These are phyloP conservation scores for Cryptocephalus moraei DNA, from an alignment of 2,888 invertebrate genomes.

Conservation along the genomic window DNA sequence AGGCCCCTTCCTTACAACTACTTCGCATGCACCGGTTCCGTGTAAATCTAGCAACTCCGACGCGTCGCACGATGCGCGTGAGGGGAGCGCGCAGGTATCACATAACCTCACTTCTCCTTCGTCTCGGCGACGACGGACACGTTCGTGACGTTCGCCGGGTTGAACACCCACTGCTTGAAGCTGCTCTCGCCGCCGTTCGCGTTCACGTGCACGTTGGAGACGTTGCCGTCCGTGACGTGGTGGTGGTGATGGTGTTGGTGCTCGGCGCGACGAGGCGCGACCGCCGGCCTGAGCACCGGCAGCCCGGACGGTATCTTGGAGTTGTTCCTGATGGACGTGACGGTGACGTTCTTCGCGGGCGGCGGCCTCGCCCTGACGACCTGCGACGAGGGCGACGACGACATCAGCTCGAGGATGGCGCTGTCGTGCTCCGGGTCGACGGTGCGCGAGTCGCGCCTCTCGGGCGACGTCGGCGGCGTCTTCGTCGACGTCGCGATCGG, in stretches of 20 bases:
- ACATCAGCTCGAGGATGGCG: constrained; percentile 34
- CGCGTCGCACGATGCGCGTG: too few relatives aligned
- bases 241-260: too few relatives aligned
- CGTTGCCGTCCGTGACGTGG: constrained; percentile 33
- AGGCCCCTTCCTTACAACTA: too few relatives aligned
- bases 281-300: constrained; percentile 38
- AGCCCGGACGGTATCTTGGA: constrained; percentile 41
- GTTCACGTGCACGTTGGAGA: constrained; percentile 20
- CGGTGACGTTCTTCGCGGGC: constrained; percentile 42
- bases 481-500: constrained; percentile 33
- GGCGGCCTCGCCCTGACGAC: constrained; percentile 26
- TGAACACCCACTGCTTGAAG: constrained; percentile 39
- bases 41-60: too few relatives aligned
- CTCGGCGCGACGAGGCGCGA: constrained; percentile 41
- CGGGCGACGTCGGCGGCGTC: constrained; percentile 36
- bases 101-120: constrained; percentile 7
- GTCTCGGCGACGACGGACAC: constrained; percentile 31
- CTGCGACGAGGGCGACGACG: constrained; percentile 30
- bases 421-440: constrained; percentile 31
- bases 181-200: constrained; percentile 28
- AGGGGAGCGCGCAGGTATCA: too few relatives aligned
- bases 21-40: too few relatives aligned
- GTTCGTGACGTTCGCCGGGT: constrained; percentile 34
- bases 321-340: constrained; percentile 53
- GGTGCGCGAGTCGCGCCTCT: constrained; percentile 30